Conservation (phyloP, 1,140 invertebrate species). For the Melipona quadrifasciata region DNA sequence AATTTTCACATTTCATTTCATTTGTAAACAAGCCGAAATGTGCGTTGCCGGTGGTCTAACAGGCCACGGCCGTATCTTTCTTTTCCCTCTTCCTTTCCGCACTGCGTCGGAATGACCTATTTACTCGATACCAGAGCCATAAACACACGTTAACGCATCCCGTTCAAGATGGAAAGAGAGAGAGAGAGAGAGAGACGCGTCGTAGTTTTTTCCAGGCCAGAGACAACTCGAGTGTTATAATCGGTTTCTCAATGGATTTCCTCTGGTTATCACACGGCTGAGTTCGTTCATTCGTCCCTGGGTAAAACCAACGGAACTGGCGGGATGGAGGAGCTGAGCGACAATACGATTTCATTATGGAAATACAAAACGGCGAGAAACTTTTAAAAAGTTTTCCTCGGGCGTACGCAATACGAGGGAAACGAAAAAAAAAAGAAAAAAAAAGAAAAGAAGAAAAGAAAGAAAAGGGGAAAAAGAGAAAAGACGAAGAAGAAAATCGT, state of each 20-base stretch:
- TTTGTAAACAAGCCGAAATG: neutral
- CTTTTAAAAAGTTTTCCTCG: conserved; percentile 33
- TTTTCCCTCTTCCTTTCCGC: neutral
- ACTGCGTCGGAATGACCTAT: conserved; percentile 2
- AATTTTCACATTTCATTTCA: conserved; percentile 20
- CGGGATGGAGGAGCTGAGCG: neutral
- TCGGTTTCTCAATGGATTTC: conserved; percentile 23
- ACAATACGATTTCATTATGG: conserved; percentile 56
- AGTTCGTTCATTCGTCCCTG: neutral
- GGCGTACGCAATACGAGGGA: neutral
- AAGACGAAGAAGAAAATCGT: neutral
- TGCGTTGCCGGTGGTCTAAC: neutral
- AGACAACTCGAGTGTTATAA: conserved; percentile 25
- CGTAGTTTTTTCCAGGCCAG: neutral
- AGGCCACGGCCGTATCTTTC: neutral
- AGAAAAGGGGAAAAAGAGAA: too few species aligned
- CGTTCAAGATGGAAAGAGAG: neutral
- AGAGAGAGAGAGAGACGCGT: neutral
- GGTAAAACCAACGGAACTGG: neutral
- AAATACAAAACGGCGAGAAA: conserved; percentile 54
- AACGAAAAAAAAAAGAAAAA: neutral
- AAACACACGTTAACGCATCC: neutral
- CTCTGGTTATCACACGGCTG: neutral
- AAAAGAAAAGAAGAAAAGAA: neutral
- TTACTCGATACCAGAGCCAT: neutral